Conservation (phyloP, 2,888 invertebrate genomes). For the Cheilosia pagana region DNA sequence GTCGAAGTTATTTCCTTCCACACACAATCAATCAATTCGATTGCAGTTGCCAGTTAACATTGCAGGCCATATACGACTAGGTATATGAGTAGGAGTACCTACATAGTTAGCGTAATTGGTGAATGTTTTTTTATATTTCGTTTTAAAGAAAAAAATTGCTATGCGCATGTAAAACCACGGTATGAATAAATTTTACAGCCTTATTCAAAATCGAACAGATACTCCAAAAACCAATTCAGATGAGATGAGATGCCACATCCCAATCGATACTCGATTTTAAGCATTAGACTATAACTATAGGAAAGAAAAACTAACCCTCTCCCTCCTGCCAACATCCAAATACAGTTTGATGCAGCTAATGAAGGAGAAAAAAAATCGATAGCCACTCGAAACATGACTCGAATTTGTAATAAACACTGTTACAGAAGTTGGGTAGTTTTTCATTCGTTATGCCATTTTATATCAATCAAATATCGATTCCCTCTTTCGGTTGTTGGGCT, state of each 20-base stretch:
- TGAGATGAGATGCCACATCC: background rate
- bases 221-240: background rate
- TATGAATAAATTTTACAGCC: too few species aligned
- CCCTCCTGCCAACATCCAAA: background rate
- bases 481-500: constrained; percentile 2
- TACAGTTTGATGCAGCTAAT: background rate
- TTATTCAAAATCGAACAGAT: background rate
- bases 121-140: background rate
- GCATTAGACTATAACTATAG: background rate
- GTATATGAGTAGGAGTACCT: background rate
- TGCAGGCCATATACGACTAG: background rate
- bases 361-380: background rate
- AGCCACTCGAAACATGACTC: constrained; percentile 12
- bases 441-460: background rate
- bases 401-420: constrained; percentile 24
- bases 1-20: constrained; percentile 26
- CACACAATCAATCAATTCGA: constrained; percentile 61
- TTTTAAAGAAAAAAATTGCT: too few species aligned
- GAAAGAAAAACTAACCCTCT: background rate
- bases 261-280: constrained; percentile 3
- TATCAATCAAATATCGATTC: constrained; percentile 41
- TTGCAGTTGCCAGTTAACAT: constrained; percentile 15
- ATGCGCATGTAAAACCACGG: background rate
- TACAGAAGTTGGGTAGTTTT: constrained; percentile 20
- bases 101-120: background rate